Evolutionary conservation across 2,888 invertebrate genomes (phyloP), one percentile per base, ranked within the genome.

Genomic region (Andrena dorsata): DNA sequence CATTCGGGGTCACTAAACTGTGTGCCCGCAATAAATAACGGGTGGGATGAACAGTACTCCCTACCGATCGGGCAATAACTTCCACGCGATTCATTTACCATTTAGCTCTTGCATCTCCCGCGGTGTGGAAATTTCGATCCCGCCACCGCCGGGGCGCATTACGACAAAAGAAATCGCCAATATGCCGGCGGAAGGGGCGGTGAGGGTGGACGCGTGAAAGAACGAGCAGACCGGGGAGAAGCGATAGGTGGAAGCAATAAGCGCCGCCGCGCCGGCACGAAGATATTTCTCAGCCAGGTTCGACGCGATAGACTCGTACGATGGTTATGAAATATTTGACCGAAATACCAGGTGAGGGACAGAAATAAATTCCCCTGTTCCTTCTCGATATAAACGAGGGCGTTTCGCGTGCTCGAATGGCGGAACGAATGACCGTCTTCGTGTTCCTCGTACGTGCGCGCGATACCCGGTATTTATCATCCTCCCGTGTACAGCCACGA

Each of bases 251-350:
- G 49, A 70, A 79, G 80, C 74, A 74, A 70, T 81, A 80, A 81
- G 78, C 72, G 65, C 30, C 41, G 41, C 41, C 1, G 41, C 41
- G 16, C 7, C 8, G 16, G 49, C 65, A 61, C 51, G 78, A n/a
- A 51, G 72, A 73, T 65, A 83, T 83, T 81, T 81, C 51, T 69
- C 61, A 47, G n/a, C 3, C 6, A 7, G 70, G 41, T 71, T 71
- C 78, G 74, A 65, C 60, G 56, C 70, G 84, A 88, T 85, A 80
- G 87, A 86, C 85, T 71, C 68, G 72, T 28, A 58, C 68, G 68
- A 47, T 86, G 89, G 87, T 90, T 91, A 90, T 91, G 90, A 92
- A 90, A 92, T 91, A 92, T 91, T 87, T 90, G 90, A 90, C 89
- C 90, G 91, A 89, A 92, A 91, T 92, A 91, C 89, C 88, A 85